These are phyloP conservation scores for Meloidogyne hapla DNA, from an alignment of 1,140 invertebrate species.

Conservation along the genomic window DNA sequence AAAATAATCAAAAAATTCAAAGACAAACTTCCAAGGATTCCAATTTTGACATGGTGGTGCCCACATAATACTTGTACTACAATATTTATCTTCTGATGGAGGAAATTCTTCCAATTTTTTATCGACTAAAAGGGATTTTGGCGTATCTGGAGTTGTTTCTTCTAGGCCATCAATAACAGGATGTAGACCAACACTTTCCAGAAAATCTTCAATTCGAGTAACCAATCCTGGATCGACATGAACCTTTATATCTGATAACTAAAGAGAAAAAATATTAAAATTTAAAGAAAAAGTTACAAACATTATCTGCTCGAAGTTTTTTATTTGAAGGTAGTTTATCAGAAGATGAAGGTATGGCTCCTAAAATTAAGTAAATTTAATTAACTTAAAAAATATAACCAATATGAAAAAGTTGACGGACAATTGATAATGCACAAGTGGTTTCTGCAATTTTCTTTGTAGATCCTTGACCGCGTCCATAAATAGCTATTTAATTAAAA, in stretches of 20 bases:
- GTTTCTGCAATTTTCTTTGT: constrained; percentile 95
- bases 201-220: constrained; percentile 38
- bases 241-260: constrained; percentile 50
- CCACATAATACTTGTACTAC: constrained; percentile 83
- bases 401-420: constrained; percentile 89
- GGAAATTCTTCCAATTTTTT: constrained; percentile 70
- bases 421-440: constrained; percentile 88
- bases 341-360: constrained; percentile 66
- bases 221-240: constrained; percentile 35
- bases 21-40: constrained; percentile 72
- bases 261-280: constrained; percentile 30
- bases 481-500: constrained; percentile 66
- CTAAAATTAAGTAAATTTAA: neutral
- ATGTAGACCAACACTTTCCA: constrained; percentile 29
- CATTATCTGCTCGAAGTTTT: constrained; percentile 72
- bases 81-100: constrained; percentile 66
- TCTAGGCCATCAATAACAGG: constrained; percentile 16
- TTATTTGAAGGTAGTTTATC: constrained; percentile 75
- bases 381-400: constrained; percentile 64
- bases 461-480: constrained; percentile 84
- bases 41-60: constrained; percentile 89
- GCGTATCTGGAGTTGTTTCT: constrained; percentile 31
- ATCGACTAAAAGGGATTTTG: constrained; percentile 69
- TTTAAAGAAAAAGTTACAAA: neutral
- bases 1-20: neutral